Evolutionary conservation across 2,113 vertebrate species (phyloP), one percentile per base, ranked within the genome.

Genomic region (Motacilla alba): DNA sequence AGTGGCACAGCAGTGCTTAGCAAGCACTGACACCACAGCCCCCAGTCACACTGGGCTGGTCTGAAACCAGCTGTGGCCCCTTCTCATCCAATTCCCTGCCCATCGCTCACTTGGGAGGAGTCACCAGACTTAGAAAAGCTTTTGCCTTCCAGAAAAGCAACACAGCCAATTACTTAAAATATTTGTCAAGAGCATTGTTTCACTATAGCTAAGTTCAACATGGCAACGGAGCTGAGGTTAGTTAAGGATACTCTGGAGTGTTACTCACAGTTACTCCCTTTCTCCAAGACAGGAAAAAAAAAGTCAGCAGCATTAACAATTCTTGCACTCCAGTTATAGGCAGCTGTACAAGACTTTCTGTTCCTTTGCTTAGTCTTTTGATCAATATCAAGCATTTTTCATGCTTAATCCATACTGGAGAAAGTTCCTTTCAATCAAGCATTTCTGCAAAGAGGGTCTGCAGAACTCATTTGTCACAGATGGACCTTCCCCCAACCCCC

Each of bases 201-300:
- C 79, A 52, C 56, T 39, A 86, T 10, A 39, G 95, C 90, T 74
- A 94, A 90, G 92, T 92, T 91, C 70, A 90, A 93, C 89, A 91
- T 77, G 79, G 95, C 95, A 95, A 93, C 87, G 72, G 77, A 79
- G 90, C 87, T 63, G 80, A 80, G 93, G 94, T 96, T 76, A 95
- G 76, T 21, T 95, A 68, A 94, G 95, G 93, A 90, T 53, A 97
- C 33, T 52, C 81, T 93, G 83, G 62, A 95, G 46, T 14, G 0
- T 85, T 89, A 86, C 80, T 95, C 87, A 74, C 59, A 90, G 80
- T 83, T 93, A 83, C 47, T 95, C 67, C 88, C 41, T 93, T 90
- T 88, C 85, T 93, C 56, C 35, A 67, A 81, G 35, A 14, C 37
- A 76, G 58, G 50, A 30, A 78, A 70, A 62, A 78, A 86, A 33